Base-by-base conservation (phyloP, 2,888 invertebrate species). In the Norana najaformis region DNA sequence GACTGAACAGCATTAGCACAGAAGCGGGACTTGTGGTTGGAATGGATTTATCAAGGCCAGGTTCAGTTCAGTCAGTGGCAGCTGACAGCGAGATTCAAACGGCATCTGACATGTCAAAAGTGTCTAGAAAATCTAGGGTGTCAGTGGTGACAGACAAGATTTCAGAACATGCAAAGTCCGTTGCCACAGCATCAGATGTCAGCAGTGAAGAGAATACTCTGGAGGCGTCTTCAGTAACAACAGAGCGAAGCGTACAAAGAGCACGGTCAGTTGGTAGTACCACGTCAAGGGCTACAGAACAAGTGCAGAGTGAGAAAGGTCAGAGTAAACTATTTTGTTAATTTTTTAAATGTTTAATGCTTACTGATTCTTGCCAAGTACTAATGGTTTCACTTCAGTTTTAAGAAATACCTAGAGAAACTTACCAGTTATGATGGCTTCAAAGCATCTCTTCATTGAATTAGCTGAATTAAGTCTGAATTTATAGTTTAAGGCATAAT, bases 271-370 rank as follows among this genome's bases (percentile, higher is more conserved):
- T 8, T 16, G 85, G 85, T 16, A 85, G 85, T 37, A 35, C 35
- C 23, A 85, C 85, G 0, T 85, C 85, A 35, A 85, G 35, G 36
- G 37, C 18, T 18, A 85, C 85, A 16, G 36, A 85, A 23, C 85
- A 85, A 37, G 85, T 85, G 85, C 36, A 85, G 85, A 85, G 85
- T 8, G 85, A 85, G 85, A 85, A 36, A 36, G 85, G 85, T 85
- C 35, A 35, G 85, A 23, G 36, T 36, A 6, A 34, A 36, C 20
- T 20, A 53, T 35, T 36, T 35, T 35, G 6, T 36, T 83, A 35
- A 35, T 83, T 83, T 36, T 85, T 6, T 36, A 4, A 53, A 37
- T 85, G 6, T 85, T 36, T n/a, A 69, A 69, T 69, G 30, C 69
- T 69, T 69, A n/a, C 69, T 69, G 69, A 69, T 69, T 69, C n/a